phyloP scores from a whole-genome alignment of 2,888 invertebrate species.

The Pristionchus exspectatus region DNA sequence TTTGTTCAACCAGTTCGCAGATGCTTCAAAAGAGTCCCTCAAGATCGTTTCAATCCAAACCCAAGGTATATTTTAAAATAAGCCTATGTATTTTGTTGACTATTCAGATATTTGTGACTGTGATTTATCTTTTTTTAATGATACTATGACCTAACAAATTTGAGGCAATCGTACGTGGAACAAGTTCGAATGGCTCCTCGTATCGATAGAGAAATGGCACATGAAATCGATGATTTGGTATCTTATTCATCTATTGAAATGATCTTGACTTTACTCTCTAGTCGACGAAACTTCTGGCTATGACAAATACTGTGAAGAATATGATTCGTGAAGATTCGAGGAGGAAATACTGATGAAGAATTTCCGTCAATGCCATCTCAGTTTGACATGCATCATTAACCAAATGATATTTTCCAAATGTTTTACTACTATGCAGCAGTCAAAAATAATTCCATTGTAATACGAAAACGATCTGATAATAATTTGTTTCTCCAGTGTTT shows the following conservation, averaged over 20 bases:
- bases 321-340: neutral
- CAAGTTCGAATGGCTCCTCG: neutral
- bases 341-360: neutral
- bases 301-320: neutral
- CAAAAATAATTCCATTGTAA: neutral
- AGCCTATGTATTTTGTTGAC: too few relatives aligned
- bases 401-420: neutral
- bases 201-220: neutral
- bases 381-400: neutral
- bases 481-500: neutral
- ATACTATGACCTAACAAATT: too few relatives aligned
- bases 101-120: too few relatives aligned
- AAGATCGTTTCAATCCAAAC: neutral
- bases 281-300: neutral
- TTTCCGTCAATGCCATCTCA: neutral
- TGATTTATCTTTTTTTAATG: too few relatives aligned
- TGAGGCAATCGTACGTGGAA: neutral
- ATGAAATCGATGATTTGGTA: slow-evolving; percentile 10
- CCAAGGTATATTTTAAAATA: neutral
- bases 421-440: neutral
- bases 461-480: neutral
- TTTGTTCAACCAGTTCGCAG: neutral
- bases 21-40: neutral
- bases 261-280: neutral
- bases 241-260: neutral